phyloP scores from a whole-genome alignment of 2,113 vertebrate genomes.

The Ciconia boyciana region DNA sequence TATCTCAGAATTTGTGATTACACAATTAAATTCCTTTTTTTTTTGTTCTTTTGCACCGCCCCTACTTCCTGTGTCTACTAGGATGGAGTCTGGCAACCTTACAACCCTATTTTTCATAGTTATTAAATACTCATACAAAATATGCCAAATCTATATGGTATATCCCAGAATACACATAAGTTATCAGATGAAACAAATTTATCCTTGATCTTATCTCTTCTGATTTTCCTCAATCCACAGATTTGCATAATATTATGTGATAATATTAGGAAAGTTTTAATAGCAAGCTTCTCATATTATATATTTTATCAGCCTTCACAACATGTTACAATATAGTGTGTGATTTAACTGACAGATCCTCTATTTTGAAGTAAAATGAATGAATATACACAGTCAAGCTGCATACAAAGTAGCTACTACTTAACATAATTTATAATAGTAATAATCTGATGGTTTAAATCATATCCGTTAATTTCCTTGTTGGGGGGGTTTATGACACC shows the following conservation, averaged over 20 bases:
- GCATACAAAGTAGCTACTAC: neutral
- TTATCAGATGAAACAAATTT: neutral
- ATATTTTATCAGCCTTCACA: neutral
- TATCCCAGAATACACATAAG: neutral
- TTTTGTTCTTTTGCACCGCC: neutral
- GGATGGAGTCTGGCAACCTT: neutral
- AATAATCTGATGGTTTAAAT: slow-evolving; percentile 58
- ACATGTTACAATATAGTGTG: neutral
- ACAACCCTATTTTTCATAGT: neutral
- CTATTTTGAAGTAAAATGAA: neutral
- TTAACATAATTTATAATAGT: slow-evolving; percentile 24
- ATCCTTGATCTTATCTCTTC: neutral
- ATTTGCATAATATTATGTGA: neutral
- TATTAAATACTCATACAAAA: neutral
- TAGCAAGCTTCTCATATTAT: neutral
- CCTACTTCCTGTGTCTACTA: neutral
- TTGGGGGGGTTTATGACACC: neutral
- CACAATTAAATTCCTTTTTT: neutral
- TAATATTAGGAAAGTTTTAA: neutral
- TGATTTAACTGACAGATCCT: neutral
- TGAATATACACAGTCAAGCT: neutral
- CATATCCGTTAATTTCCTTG: slow-evolving; percentile 56
- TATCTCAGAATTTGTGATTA: neutral
- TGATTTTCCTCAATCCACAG: neutral
- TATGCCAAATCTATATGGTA: neutral